Percentiles rank a stretch among this genome's conserved stretches.
phyloP scores from a whole-genome alignment of 2,113 vertebrate species.

The Odobenus rosmarus region DNA sequence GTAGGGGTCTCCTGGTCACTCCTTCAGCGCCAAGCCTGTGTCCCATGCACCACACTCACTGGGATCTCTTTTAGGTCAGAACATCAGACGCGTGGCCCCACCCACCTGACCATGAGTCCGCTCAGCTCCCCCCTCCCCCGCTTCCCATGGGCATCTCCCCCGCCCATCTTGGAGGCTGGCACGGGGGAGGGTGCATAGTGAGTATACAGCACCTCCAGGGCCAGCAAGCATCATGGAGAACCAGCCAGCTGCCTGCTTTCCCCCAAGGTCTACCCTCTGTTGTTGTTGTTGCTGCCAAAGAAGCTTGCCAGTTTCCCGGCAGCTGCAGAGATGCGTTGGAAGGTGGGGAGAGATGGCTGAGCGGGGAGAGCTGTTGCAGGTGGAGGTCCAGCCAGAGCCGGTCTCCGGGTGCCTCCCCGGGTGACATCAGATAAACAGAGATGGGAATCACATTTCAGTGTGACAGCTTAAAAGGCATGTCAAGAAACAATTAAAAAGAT shows the following conservation, averaged over 20 bases:
- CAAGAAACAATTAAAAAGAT: slow-evolving; percentile 65
- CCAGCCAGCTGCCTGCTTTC: not conserved
- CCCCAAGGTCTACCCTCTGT: not conserved
- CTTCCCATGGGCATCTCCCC: not conserved
- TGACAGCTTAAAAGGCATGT: slow-evolving; percentile 58
- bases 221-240: not conserved
- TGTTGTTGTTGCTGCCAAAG: not conserved
- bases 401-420: slow-evolving; percentile 12
- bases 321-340: not conserved
- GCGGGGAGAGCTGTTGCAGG: not conserved
- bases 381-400: not conserved
- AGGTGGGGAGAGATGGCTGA: not conserved
- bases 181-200: not conserved
- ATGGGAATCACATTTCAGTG: slow-evolving; percentile 45
- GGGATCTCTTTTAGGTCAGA: not conserved
- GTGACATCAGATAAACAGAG: slow-evolving; percentile 45
- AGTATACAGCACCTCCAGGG: not conserved
- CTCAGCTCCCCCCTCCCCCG: not conserved
- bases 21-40: not conserved
- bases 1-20: too few species aligned
- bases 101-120: not conserved
- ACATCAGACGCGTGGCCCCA: not conserved
- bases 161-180: not conserved
- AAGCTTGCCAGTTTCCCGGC: not conserved
- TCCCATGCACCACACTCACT: not conserved